Base-by-base conservation (phyloP, 2,797 vertebrate genomes). In the Falco berigora region DNA sequence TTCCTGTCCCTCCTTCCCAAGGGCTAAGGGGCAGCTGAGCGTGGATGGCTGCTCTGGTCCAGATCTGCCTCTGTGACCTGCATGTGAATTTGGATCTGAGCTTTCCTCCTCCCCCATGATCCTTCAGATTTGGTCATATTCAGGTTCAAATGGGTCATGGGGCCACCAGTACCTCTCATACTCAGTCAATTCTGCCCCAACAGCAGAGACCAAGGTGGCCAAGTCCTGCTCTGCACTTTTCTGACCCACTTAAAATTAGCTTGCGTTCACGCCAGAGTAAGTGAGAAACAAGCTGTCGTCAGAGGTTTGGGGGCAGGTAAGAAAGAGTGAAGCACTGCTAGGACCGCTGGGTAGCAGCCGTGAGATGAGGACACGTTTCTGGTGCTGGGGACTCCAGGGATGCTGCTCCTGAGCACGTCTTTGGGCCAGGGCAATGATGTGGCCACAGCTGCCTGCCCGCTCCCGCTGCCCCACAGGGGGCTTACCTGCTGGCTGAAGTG, bases 401-500 rank as follows among this genome's bases (percentile, higher is more conserved):
- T 49, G 56, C 61, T 34, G 6, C 56, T 85, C 16, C 75, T 38
- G 47, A 72, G 9, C 1, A 0, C 4, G 24, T 42, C 27, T 24
- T 56, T 5, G 1, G 52, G 46, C 42, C 49, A 42, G 24, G 59
- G 22, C 44, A 49, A 28, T 71, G 61, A 50, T 8, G 13, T 0
- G 3, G 44, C 64, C 2, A 1, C n/a, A n/a, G 71, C 30, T 22
- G 19, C 52, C 30, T 36, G 24, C 59, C 34, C 6, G 1, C 27
- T 71, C 62, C 71, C 14, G 0, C 21, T 18, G 46, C 67, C 71
- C 53, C 9, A 4, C 19, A 2, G 40, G 18, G 52, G 13, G 5
- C 40, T 97, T 95, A 98, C 98, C 98, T 98, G 97, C 81, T 52
- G 96, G 58, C 94, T 94, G 96, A 99, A 99, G 92, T 91, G 93